Conservation (phyloP, 1,140 invertebrate species). For the Mesaphorura yosii region DNA sequence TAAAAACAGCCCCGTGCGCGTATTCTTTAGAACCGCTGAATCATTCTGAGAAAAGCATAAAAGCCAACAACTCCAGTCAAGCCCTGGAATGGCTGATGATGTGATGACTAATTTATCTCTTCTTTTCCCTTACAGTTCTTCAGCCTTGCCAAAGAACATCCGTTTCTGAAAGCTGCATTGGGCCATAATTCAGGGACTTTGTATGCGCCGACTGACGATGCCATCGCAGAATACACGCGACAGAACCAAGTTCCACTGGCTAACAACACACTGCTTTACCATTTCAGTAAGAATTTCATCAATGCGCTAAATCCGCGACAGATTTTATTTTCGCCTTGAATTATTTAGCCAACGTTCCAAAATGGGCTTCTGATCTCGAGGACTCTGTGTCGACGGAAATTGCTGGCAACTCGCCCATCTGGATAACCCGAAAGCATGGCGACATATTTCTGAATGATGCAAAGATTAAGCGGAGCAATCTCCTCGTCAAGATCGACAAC, state of each 20-base stretch:
- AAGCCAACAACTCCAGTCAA: too few relatives aligned
- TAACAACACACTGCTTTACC: slow-evolving; percentile 28
- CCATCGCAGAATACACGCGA: slow-evolving; percentile 16
- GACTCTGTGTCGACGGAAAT: slow-evolving; percentile 24
- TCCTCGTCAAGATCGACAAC: slow-evolving; percentile 11
- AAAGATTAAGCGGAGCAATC: slow-evolving; percentile 17
- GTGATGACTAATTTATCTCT: too few relatives aligned
- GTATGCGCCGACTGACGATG: slow-evolving; percentile 28
- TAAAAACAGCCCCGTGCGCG: too few relatives aligned
- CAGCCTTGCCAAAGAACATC: slow-evolving; percentile 11
- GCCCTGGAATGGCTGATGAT: too few relatives aligned
- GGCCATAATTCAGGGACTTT: slow-evolving; percentile 20
- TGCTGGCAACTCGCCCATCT: slow-evolving; percentile 29
- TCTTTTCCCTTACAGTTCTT: slow-evolving; percentile 30
- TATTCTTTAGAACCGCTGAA: too few relatives aligned
- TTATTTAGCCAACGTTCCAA: slow-evolving; percentile 4
- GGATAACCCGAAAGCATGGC: slow-evolving; percentile 20
- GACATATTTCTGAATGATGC: slow-evolving; percentile 30
- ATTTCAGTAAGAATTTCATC: slow-evolving; percentile 27
- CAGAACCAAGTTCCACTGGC: slow-evolving; percentile 19
- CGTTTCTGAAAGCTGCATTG: slow-evolving; percentile 18
- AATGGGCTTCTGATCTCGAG: slow-evolving; percentile 19
- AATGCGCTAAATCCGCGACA: too few relatives aligned
- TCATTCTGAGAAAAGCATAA: too few relatives aligned
- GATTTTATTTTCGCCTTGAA: slow-evolving; percentile 3